phyloP scores from a whole-genome alignment of 2,797 vertebrate species.

The Mormyrops boulengeri region DNA sequence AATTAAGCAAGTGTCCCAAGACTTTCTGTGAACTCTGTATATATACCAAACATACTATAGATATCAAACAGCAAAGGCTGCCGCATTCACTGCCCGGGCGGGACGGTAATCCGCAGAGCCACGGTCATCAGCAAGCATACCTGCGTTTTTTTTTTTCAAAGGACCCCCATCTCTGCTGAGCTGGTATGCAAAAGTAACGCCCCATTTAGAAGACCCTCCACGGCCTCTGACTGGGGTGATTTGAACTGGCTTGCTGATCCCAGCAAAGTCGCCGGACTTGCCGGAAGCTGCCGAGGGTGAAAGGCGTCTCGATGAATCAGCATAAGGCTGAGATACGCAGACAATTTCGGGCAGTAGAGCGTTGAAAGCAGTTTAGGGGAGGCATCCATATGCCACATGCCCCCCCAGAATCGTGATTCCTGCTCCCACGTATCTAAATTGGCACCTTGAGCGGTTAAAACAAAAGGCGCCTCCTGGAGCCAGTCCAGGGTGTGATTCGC shows the following conservation, averaged over 20 bases:
- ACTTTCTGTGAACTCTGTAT: not conserved
- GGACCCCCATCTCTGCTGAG: not conserved
- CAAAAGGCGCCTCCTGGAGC: not conserved
- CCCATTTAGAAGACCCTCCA: not conserved
- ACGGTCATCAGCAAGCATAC: not conserved
- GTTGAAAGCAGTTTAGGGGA: not conserved
- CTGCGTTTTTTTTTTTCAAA: not conserved
- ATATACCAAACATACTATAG: not conserved
- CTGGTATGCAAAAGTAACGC: conserved; percentile 1
- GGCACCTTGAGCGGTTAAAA: not conserved
- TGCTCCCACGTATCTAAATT: not conserved
- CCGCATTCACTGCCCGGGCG: not conserved
- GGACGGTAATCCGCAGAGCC: not conserved
- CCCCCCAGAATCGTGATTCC: not conserved
- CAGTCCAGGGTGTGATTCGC: not conserved
- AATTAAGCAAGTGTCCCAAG: not conserved
- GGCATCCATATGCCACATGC: not conserved
- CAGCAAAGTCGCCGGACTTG: not conserved
- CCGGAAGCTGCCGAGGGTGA: not conserved
- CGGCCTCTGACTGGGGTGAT: not conserved
- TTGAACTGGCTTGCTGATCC: conserved; percentile 5
- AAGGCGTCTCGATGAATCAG: conserved; percentile 9
- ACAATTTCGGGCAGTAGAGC: not conserved
- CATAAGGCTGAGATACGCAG: not conserved
- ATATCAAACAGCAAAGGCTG: not conserved